These are phyloP conservation scores for Eristalis pertinax DNA, from an alignment of 2,888 invertebrate genomes.

Conservation along the genomic window DNA sequence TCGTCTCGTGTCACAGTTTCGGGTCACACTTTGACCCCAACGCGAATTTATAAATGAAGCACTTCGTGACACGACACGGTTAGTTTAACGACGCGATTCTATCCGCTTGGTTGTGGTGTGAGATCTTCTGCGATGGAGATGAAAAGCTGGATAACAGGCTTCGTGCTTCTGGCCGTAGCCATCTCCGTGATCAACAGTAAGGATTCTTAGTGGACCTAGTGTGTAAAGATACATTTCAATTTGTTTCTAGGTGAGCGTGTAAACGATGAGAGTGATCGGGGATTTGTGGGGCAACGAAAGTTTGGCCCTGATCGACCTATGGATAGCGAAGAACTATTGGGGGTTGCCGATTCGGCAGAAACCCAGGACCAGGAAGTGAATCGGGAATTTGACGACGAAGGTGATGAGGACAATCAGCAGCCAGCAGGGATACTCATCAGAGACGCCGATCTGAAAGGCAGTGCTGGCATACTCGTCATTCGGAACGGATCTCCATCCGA, in stretches of 20 bases:
- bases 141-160: constrained; percentile 38
- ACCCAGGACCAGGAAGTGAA: neutral
- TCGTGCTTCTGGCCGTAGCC: constrained; percentile 4
- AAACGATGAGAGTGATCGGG: neutral
- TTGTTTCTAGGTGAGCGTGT: neutral
- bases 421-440: neutral
- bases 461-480: constrained; percentile 39
- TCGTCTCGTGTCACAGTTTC: neutral
- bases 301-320: neutral
- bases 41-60: constrained; percentile 55
- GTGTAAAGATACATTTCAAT: neutral
- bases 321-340: neutral
- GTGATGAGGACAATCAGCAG: neutral
- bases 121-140: constrained; percentile 22
- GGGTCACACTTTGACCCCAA: constrained; percentile 38
- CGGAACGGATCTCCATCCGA: neutral
- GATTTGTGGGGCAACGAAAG: neutral
- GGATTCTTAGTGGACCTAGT: neutral
- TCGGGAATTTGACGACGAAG: neutral
- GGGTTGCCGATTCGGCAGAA: neutral
- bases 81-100: constrained; percentile 26
- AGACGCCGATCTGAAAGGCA: constrained; percentile 24
- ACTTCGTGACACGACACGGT: neutral
- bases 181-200: constrained; percentile 25
- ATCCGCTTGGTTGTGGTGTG: neutral